Conservation (phyloP, 1,140 invertebrate species). For the Reticulitermes speratus region DNA sequence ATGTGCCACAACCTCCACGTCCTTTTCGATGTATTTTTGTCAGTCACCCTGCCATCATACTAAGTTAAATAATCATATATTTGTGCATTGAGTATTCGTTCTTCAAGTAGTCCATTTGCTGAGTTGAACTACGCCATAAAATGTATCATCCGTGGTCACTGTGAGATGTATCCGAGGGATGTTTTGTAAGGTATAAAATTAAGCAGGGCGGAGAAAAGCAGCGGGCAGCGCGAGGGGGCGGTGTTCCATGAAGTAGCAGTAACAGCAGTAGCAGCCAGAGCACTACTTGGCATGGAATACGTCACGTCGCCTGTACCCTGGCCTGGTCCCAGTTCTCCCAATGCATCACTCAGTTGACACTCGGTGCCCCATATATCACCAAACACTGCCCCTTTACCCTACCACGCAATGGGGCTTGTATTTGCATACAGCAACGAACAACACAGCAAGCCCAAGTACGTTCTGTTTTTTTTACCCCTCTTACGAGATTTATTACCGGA, state of each 20-base stretch:
- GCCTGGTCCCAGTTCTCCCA: slow-evolving; percentile 40
- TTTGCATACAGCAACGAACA: slow-evolving; percentile 36
- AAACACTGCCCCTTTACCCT: slow-evolving; percentile 29
- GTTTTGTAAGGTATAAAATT: neutral
- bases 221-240: neutral
- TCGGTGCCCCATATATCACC: slow-evolving; percentile 50
- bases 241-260: neutral
- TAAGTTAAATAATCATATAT: no score
- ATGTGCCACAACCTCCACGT: no score
- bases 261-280: neutral
- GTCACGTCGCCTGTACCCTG: neutral
- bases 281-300: neutral
- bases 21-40: no score
- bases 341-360: slow-evolving; percentile 51
- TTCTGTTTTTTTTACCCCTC: slow-evolving; percentile 18
- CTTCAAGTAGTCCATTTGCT: no score
- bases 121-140: no score
- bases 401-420: slow-evolving; percentile 23
- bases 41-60: no score
- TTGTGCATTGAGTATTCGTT: no score
- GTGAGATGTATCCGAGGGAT: no score
- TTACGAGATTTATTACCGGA: slow-evolving; percentile 46
- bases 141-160: no score
- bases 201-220: neutral
- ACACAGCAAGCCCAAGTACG: slow-evolving; percentile 29